Conservation (phyloP, 2,113 vertebrate genomes). For the Boulengeromyrus knoepffleri region DNA sequence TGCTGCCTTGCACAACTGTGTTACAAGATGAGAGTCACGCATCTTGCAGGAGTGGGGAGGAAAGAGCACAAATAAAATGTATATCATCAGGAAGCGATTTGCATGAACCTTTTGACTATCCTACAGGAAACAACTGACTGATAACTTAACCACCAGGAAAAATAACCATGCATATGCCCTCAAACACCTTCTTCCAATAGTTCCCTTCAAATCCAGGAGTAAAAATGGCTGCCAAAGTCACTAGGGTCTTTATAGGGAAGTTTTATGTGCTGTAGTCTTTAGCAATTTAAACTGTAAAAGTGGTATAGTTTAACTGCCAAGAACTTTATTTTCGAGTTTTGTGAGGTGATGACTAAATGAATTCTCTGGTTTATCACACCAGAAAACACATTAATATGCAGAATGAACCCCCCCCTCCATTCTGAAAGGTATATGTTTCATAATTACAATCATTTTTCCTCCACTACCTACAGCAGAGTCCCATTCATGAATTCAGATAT, state of each 20-base stretch:
- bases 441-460: neutral
- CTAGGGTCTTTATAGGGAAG: neutral
- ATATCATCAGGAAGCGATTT: neutral
- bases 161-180: neutral
- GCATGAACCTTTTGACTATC: neutral
- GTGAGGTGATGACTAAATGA: neutral
- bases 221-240: neutral
- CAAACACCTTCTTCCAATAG: neutral
- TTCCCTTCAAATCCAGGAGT: neutral
- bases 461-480: neutral
- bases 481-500: neutral
- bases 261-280: neutral
- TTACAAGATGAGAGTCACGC: neutral
- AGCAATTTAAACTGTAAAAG: neutral
- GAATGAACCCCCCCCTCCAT: neutral
- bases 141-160: neutral
- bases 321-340: neutral
- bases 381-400: neutral
- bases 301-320: neutral
- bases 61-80: neutral
- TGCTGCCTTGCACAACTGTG: neutral
- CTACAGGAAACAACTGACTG: neutral
- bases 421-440: neutral
- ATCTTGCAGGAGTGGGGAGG: neutral
- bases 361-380: neutral